Base-by-base conservation (phyloP, 2,797 vertebrate species). In the Mionectes olivaceus region DNA sequence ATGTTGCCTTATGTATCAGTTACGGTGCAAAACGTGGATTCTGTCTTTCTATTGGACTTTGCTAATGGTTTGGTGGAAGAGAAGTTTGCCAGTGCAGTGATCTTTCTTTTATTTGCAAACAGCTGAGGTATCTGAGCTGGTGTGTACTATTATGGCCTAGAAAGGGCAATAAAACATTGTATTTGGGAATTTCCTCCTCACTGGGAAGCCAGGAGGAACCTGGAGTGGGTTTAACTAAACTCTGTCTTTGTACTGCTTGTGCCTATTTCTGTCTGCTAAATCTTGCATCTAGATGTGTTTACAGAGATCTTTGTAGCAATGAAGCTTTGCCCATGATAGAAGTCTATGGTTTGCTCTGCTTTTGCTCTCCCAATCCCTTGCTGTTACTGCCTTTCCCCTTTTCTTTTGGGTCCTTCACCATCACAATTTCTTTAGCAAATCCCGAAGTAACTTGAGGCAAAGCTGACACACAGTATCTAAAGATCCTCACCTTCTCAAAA, bases 1-100 rank as follows among this genome's bases (percentile, higher is more conserved):
- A 37, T 1, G 9, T 21, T 39, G 9, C n/a, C 61, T 67, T 33
- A 9, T 1, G 0, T 60, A 8, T 11, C 25, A 39, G 17, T 27
- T 11, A 8, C 0, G 2, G 27, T 21, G 12, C 52, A 13, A 64
- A 74, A 11, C n/a, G 13, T 13, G 43, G 32, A 4, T 13, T 6
- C 10, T 73, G 4, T 15, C 19, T 53, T 64, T 57, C 4, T 32
- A 0, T 10, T 61, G 32, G 55, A 25, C 27, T 32, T 65, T 49
- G 28, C 18, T 24, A 28, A 23, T 14, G 21, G 14, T 47, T 85
- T 77, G 25, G 5, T 50, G 39, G 10, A 46, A 21, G 30, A 23
- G 22, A 46, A 23, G 8, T 68, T 85, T 91, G 41, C 9, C 28
- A 33, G 7, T 32, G 7, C 3, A 10, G 28, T 49, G 13, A 14